Evolutionary conservation across 2,888 invertebrate genomes (phyloP).

Genomic region (Drosophila maculinotata): DNA sequence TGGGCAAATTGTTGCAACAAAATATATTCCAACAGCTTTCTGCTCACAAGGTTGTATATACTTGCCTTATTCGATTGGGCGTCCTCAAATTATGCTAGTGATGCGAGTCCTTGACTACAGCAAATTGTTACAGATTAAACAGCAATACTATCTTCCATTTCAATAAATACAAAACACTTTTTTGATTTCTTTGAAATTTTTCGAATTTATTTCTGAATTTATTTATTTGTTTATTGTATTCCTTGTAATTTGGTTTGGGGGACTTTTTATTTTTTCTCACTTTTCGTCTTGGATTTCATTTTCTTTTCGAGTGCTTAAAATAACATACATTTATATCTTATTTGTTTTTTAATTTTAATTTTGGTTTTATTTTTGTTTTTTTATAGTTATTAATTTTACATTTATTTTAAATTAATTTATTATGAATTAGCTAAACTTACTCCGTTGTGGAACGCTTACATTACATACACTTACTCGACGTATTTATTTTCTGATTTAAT

Average conservation of each 20-base stretch:
- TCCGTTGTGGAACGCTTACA: slow-evolving; percentile 37
- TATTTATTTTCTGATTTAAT: slow-evolving; percentile 44
- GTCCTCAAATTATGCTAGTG: slow-evolving; percentile 4
- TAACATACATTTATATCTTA: slow-evolving; percentile 60
- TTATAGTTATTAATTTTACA: slow-evolving; percentile 43
- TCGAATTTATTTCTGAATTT: slow-evolving; percentile 59
- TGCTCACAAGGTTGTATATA: slow-evolving; percentile 7
- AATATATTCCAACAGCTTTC: slow-evolving; percentile 37
- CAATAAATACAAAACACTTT: slow-evolving; percentile 3
- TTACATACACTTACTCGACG: slow-evolving; percentile 45
- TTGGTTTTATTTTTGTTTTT: slow-evolving; percentile 16
- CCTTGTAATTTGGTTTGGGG: slow-evolving; percentile 61
- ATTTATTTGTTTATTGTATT: slow-evolving; percentile 61
- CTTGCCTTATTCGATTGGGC: slow-evolving; percentile 7
- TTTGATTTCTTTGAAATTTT: slow-evolving; percentile 53
- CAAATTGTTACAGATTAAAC: background rate
- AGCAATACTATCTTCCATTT: background rate
- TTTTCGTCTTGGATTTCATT: slow-evolving; percentile 34
- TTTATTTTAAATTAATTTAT: slow-evolving; percentile 57
- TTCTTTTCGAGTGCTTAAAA: slow-evolving; percentile 57
- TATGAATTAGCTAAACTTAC: slow-evolving; percentile 72
- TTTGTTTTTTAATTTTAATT: slow-evolving; percentile 29
- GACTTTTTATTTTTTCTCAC: slow-evolving; percentile 35
- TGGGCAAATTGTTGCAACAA: slow-evolving; percentile 45
- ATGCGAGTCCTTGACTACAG: slow-evolving; percentile 9